phyloP scores from a whole-genome alignment of 2,888 invertebrate species.

The Parasteatoda lunata region DNA sequence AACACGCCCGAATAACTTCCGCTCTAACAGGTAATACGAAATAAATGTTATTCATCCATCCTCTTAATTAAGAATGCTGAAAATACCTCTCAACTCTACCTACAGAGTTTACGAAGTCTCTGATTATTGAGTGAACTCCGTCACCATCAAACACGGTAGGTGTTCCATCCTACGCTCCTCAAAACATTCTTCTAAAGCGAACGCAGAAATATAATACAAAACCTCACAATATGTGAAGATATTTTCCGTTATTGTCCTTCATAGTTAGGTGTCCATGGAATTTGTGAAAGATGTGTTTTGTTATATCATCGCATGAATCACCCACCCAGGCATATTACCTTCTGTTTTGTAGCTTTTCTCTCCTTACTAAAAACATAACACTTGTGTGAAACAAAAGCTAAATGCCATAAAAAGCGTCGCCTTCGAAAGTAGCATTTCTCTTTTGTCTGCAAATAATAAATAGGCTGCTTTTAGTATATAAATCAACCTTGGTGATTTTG shows the following conservation, averaged over 20 bases:
- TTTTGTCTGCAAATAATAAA: not conserved
- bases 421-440: not conserved
- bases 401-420: not conserved
- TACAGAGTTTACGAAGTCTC: not conserved
- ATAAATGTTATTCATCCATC: not conserved
- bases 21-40: not conserved
- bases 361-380: constrained; percentile 9
- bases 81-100: not conserved
- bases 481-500: too few species aligned
- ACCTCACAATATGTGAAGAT: not conserved
- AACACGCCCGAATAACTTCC: not conserved
- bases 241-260: constrained; percentile 31
- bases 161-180: constrained; percentile 48
- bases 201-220: constrained; percentile 20
- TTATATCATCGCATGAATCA: constrained; percentile 44
- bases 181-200: constrained; percentile 21
- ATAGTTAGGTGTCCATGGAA: constrained; percentile 29
- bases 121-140: too few species aligned
- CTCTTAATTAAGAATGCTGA: not conserved
- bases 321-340: constrained; percentile 11
- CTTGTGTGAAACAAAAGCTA: constrained; percentile 4
- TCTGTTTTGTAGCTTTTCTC: constrained; percentile 2
- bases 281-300: constrained; percentile 39
- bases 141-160: constrained; percentile 13
- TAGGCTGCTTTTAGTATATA: too few species aligned